Conservation (phyloP, 2,797 vertebrate genomes). For the Sebastiscus albofasciatus region DNA sequence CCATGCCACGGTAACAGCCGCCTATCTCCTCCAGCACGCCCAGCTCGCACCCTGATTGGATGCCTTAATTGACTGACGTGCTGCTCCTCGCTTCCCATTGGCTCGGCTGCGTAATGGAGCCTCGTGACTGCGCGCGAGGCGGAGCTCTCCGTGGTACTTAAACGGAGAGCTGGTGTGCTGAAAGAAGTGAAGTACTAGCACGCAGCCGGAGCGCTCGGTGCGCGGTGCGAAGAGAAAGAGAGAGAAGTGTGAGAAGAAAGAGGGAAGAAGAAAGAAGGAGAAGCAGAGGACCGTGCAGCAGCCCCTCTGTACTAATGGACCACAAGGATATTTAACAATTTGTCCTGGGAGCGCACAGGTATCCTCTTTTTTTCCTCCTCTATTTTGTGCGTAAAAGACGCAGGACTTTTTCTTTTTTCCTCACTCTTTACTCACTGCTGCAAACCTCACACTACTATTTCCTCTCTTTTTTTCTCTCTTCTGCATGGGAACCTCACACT, state of each 20-base stretch:
- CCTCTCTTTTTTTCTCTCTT: no score
- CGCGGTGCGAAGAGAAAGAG: slow-evolving; percentile 40
- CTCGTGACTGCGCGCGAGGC: slow-evolving; percentile 60
- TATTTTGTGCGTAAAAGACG: slow-evolving; percentile 54
- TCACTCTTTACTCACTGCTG: background rate
- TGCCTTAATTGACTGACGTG: slow-evolving; percentile 36
- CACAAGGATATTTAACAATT: slow-evolving; percentile 78
- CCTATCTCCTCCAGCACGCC: slow-evolving; percentile 51
- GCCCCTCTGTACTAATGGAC: slow-evolving; percentile 78
- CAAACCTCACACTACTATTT: no score
- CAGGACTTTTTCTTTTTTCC: background rate
- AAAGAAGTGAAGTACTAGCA: slow-evolving; percentile 36
- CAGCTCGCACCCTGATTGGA: slow-evolving; percentile 56
- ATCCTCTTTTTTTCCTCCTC: slow-evolving; percentile 33
- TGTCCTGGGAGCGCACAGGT: slow-evolving; percentile 84
- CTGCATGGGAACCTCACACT: no score
- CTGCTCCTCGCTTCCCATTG: slow-evolving; percentile 40
- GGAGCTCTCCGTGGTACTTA: slow-evolving; percentile 83
- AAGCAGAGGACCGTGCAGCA: slow-evolving; percentile 50
- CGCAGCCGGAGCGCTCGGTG: slow-evolving; percentile 51
- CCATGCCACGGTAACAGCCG: slow-evolving; percentile 77
- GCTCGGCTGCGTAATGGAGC: background rate
- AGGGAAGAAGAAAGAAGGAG: slow-evolving; percentile 7
- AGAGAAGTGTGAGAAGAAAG: slow-evolving; percentile 43
- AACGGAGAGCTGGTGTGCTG: slow-evolving; percentile 68